Conservation (phyloP, 2,888 invertebrate genomes). For the Hyppa rectilinea region DNA sequence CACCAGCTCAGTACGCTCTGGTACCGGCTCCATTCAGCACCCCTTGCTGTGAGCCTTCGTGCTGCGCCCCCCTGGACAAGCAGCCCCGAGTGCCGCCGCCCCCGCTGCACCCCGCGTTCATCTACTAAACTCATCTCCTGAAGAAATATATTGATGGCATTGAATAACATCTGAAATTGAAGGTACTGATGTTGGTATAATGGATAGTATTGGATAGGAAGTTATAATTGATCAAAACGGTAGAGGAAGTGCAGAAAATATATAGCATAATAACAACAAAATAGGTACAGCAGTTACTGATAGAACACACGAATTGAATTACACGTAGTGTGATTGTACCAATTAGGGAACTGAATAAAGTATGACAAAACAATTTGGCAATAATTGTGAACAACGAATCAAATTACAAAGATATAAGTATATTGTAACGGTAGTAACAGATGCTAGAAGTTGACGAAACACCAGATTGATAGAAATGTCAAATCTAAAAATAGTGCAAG, state of each 20-base stretch:
- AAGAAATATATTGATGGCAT: constrained; percentile 61
- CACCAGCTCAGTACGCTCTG: constrained; percentile 84
- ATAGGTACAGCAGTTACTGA: not conserved
- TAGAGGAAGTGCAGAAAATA: not conserved
- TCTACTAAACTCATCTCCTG: constrained; percentile 76
- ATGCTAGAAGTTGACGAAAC: constrained; percentile 22
- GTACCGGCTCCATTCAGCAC: constrained; percentile 85
- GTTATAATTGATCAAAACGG: not conserved
- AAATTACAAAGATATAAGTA: constrained; percentile 8
- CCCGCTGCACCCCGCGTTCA: constrained; percentile 87
- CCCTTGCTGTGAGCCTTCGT: constrained; percentile 85
- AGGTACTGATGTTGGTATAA: constrained; percentile 1
- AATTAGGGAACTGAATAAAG: not conserved
- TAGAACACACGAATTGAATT: not conserved
- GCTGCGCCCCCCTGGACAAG: constrained; percentile 86
- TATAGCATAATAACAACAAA: not conserved
- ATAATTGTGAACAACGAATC: constrained; percentile 40
- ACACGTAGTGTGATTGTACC: constrained; percentile 12
- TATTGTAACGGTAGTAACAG: not conserved
- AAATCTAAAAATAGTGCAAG: constrained; percentile 38
- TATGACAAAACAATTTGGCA: constrained; percentile 23
- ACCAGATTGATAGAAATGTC: not conserved
- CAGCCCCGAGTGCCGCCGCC: constrained; percentile 84
- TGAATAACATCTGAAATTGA: constrained; percentile 38
- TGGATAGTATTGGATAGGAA: not conserved